phyloP scores from a whole-genome alignment of 2,888 invertebrate species.

The Malthinus flaveolus region DNA sequence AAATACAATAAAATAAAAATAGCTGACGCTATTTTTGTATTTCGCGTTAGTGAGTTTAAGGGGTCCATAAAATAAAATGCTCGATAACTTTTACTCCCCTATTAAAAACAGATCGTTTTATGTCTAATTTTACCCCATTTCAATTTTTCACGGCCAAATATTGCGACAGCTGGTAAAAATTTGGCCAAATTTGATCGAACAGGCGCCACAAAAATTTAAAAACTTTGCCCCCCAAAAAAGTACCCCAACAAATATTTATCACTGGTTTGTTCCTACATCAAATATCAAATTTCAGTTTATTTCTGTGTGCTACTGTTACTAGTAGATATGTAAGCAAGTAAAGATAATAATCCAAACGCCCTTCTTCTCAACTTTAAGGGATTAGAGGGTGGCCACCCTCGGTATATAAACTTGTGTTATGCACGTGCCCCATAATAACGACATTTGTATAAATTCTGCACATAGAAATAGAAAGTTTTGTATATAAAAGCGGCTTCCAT shows the following conservation, averaged over 20 bases:
- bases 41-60: background rate
- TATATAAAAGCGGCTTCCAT: constrained; percentile 11
- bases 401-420: constrained; percentile 24
- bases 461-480: constrained; percentile 24
- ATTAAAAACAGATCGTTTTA: constrained; percentile 1
- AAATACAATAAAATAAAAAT: background rate
- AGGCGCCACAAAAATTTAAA: background rate
- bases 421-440: constrained; percentile 39
- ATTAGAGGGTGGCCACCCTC: constrained; percentile 30
- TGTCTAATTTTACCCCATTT: constrained; percentile 12
- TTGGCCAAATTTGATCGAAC: background rate
- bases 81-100: background rate
- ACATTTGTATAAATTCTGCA: constrained; percentile 34
- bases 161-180: constrained; percentile 6
- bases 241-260: background rate
- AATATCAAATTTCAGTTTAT: constrained; percentile 6
- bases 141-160: constrained; percentile 10
- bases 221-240: background rate
- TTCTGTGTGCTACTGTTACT: background rate
- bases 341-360: constrained; percentile 7
- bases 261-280: background rate
- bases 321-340: constrained; percentile 1
- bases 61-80: background rate
- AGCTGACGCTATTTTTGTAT: constrained; percentile 1
- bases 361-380: constrained; percentile 20